A percentile compares a stretch with the other conserved stretches of the same genome.
Evolutionary conservation across 2,888 invertebrate genomes (phyloP).

Genomic region (Cataglyphis cursor): DNA sequence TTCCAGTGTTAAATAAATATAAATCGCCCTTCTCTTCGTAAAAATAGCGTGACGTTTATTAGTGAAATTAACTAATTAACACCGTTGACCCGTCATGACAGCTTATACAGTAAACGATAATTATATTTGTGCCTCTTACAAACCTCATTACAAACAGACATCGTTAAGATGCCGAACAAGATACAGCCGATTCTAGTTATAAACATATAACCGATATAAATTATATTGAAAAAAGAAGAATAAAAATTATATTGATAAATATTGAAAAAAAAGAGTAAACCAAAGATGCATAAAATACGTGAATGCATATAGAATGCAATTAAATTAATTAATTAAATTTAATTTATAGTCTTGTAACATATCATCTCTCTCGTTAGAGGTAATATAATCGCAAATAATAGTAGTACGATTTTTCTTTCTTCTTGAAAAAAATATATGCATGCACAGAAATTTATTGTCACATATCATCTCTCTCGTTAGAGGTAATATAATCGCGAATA

Average conservation of each 20-base stretch:
- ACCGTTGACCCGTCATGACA: slow-evolving; percentile 63
- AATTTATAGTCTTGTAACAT: background rate
- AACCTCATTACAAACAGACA: background rate
- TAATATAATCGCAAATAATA: background rate
- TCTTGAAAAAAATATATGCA: background rate
- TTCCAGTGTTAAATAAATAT: slow-evolving; percentile 66
- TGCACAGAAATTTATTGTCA: background rate
- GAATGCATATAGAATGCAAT: background rate
- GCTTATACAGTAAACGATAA: slow-evolving; percentile 46
- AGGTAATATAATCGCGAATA: no score
- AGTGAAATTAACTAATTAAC: slow-evolving; percentile 69
- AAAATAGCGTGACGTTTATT: slow-evolving; percentile 63
- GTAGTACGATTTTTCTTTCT: background rate
- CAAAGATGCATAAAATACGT: background rate
- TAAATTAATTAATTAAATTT: slow-evolving; percentile 1
- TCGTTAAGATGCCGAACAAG: background rate
- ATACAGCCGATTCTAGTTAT: background rate
- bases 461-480: no score
- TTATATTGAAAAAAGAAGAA: background rate
- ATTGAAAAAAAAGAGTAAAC: background rate
- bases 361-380: background rate
- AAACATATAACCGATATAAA: background rate
- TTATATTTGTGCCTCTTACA: slow-evolving; percentile 19
- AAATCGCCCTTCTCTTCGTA: slow-evolving; percentile 49
- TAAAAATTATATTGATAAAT: background rate